Base-by-base conservation (phyloP, 2,797 vertebrate species). In the Sebastes glaucus region DNA sequence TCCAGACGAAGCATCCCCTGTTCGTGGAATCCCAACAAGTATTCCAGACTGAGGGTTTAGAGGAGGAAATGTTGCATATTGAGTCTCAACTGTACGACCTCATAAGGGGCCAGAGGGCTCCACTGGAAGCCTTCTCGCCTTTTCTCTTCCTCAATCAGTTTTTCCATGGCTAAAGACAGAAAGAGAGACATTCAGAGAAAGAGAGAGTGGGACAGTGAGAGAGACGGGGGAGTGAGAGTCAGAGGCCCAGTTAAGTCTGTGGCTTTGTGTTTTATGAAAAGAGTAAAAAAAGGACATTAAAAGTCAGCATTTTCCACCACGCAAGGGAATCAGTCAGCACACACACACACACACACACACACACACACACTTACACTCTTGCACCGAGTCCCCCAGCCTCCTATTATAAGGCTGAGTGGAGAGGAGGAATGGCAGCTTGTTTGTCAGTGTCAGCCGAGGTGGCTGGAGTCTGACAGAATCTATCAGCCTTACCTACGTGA, bases 211-310 rank as follows among this genome's bases (percentile, higher is more conserved):
- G 85, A 90, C 69, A 87, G 83, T 84, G 87, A 77, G 83, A 83
- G 90, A 90, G 89, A 87, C 49, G 66, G 84, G 85, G 88, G 86
- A 87, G 86, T 86, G 69, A 81, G 90, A 90, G 81, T 66, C 87
- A 74, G 94, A 92, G 93, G 93, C 91, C 87, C 90, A 85, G 90
- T 93, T 91, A 90, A 94, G 93, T 93, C 94, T 94, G 93, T 85
- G 94, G 95, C 92, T 96, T 94, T 95, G 94, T 95, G 91, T 93
- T 94, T 93, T 90, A 93, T 94, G 88, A 93, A 93, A 93, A 94
- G 86, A 89, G 87, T 87, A 13, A 79, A 85, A 89, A 93, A 93
- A 83, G 80, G 85, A 94, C 92, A 89, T 92, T 91, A 88, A 88
- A 92, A 94, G 95, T 95, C 94, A 95, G 95, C 94, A 85, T 94